A percentile compares a stretch with the other conserved stretches of the same genome.
These are phyloP conservation scores for Mastigias papua DNA, from an alignment of 30 jellyfish, hydroid and myxozoan species.

Conservation along the genomic window DNA sequence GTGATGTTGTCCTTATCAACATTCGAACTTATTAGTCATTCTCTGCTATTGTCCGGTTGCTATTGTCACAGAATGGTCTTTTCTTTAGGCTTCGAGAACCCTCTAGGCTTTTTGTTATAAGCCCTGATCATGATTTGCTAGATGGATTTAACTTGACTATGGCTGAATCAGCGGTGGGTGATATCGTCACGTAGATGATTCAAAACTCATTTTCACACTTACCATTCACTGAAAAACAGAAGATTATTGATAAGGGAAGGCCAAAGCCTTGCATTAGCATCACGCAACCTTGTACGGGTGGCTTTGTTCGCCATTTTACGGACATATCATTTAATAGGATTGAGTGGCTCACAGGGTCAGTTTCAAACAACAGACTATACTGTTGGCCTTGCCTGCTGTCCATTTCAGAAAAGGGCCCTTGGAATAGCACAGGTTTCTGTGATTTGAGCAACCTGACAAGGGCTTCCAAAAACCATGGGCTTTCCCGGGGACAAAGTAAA, in stretches of 20 bases:
- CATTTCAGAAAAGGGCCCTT: slow-evolving; percentile 20
- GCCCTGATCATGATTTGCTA: not conserved
- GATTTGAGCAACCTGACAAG: slow-evolving; percentile 18
- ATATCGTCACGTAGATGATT: not conserved
- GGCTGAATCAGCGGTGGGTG: not conserved
- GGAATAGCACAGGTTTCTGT: slow-evolving; percentile 26
- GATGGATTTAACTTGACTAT: not conserved
- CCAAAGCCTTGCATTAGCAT: slow-evolving; percentile 24
- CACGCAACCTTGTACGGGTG: slow-evolving; percentile 29
- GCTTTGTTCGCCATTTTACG: slow-evolving; percentile 22
- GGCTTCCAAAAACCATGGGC: slow-evolving; percentile 23
- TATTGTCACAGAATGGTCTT: not conserved
- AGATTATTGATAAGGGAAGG: slow-evolving; percentile 9
- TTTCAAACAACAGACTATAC: slow-evolving; percentile 10
- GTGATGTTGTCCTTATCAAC: not conserved
- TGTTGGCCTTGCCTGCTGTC: slow-evolving; percentile 56
- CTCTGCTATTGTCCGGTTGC: not conserved
- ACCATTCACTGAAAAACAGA: not conserved
- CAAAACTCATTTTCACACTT: slow-evolving; percentile 9
- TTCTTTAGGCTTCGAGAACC: not conserved
- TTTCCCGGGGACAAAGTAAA: slow-evolving; percentile 32
- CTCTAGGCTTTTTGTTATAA: not conserved
- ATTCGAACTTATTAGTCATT: not conserved
- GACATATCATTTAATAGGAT: slow-evolving; percentile 17
- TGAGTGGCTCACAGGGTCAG: slow-evolving; percentile 48